Evolutionary conservation across 2,113 vertebrate genomes (phyloP).

Genomic region (Neodontobutis hainanensis): DNA sequence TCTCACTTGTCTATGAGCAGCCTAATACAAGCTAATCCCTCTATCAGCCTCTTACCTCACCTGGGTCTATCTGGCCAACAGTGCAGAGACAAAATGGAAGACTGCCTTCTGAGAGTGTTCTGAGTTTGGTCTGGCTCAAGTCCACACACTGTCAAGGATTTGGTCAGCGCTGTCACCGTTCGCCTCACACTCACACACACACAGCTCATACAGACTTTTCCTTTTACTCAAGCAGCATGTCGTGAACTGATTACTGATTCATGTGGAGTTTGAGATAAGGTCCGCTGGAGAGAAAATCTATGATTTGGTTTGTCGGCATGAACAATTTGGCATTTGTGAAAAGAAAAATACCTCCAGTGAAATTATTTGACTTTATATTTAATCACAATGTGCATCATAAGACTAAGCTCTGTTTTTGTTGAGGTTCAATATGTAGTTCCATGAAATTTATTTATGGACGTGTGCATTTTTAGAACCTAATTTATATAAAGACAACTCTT

Average conservation of each 20-base stretch:
- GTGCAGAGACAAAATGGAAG: slow-evolving; percentile 52
- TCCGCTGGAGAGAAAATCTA: slow-evolving; percentile 16
- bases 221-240: slow-evolving; percentile 26
- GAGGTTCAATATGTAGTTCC: too few relatives aligned
- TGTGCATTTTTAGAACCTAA: too few relatives aligned
- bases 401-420: too few relatives aligned
- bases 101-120: slow-evolving; percentile 27
- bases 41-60: slow-evolving; percentile 61
- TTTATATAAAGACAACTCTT: too few relatives aligned
- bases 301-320: slow-evolving; percentile 1
- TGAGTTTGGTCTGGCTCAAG: slow-evolving; percentile 11
- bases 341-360: neutral
- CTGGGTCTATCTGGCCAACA: slow-evolving; percentile 31
- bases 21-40: slow-evolving; percentile 65
- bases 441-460: too few relatives aligned
- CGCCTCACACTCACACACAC: slow-evolving; percentile 18
- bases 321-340: slow-evolving; percentile 2
- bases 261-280: slow-evolving; percentile 7
- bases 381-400: too few relatives aligned
- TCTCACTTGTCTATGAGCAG: slow-evolving; percentile 42
- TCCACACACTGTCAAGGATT: slow-evolving; percentile 13
- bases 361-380: neutral
- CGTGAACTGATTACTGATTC: slow-evolving; percentile 40
- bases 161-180: slow-evolving; percentile 29
- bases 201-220: slow-evolving; percentile 37